Base-by-base conservation (phyloP, 2,888 invertebrate genomes). In the Dynastes tityus region DNA sequence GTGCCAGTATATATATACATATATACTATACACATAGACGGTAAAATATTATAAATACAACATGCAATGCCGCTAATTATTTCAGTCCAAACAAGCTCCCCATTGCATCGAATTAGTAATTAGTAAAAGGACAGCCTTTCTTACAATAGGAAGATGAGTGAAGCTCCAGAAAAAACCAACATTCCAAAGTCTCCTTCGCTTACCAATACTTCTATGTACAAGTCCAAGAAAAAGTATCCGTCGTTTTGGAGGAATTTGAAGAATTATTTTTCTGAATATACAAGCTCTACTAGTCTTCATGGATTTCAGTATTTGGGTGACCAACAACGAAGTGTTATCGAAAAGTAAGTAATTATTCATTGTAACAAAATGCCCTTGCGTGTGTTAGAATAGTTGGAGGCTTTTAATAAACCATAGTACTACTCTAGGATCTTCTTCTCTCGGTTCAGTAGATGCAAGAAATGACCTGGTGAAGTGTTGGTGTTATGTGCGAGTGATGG, bases 241-340 rank as follows among this genome's bases (percentile, higher is more conserved):
- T 78, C 79, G 1, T 82, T 82, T 29, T 65, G 76, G 73, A 77
- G 29, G 65, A 80, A 80, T 55, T n/a, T 80, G 13, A 77, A 51
- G 4, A 63, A 79, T 51, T 81, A 81, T 49, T 80, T 81, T 61
- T 64, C 78, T 1, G 78, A 81, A 27, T 81, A 81, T 53, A 63
- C 78, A 2, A 63, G 73, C 9, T 58, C 76, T 11, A 81, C 80
- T 2, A 81, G 82, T 45, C 70, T 84, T n/a, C 83, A 84, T 65
- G 84, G 83, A 13, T 75, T 83, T n/a, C 80, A 81, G 51, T 83
- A 83, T 61, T 73, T 84, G 29, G 83, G 82, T 2, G 84, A 83
- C 58, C 79, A 80, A 37, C 79, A 80, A 51, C 65, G 84, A 63
- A 82, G 77, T 67, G 0, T 79, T 63, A 63, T 78, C 78, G 49